Conservation (phyloP, 2,113 vertebrate genomes). For the Pelodiscus sinensis region DNA sequence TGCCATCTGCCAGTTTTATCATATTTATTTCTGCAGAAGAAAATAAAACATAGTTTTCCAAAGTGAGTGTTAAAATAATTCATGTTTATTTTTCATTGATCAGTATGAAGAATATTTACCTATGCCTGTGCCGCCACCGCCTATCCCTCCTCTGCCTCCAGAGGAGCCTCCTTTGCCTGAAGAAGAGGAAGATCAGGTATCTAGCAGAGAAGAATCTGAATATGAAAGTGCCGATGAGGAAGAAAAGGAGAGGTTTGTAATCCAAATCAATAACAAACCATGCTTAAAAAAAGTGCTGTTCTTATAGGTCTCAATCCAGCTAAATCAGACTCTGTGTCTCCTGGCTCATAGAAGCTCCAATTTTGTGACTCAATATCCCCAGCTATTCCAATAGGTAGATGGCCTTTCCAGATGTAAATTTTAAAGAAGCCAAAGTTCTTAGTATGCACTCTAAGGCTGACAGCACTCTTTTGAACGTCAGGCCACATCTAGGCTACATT, state of each 20-base stretch:
- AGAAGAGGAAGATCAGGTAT: constrained; percentile 81
- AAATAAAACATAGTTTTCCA: background rate
- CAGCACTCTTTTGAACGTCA: background rate
- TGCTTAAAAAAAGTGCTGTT: background rate
- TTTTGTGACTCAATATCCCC: background rate
- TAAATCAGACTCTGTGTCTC: background rate
- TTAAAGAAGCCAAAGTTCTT: background rate
- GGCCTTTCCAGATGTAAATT: background rate
- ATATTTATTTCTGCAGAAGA: background rate
- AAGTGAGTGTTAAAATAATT: background rate
- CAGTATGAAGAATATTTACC: constrained; percentile 87
- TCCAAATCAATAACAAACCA: background rate
- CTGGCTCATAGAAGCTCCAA: background rate
- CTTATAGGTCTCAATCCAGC: background rate
- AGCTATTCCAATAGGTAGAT: background rate
- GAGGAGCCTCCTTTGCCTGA: constrained; percentile 91
- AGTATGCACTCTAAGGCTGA: background rate
- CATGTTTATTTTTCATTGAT: constrained; percentile 1
- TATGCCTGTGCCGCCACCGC: constrained; percentile 80
- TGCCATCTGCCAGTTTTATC: background rate
- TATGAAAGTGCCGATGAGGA: constrained; percentile 95
- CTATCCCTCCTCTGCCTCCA: constrained; percentile 87
- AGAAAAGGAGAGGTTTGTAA: constrained; percentile 88
- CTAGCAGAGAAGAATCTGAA: constrained; percentile 90
- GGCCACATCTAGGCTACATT: no score